Evolutionary conservation across 2,888 invertebrate genomes (phyloP).

Genomic region (Hypolimnas misippus): DNA sequence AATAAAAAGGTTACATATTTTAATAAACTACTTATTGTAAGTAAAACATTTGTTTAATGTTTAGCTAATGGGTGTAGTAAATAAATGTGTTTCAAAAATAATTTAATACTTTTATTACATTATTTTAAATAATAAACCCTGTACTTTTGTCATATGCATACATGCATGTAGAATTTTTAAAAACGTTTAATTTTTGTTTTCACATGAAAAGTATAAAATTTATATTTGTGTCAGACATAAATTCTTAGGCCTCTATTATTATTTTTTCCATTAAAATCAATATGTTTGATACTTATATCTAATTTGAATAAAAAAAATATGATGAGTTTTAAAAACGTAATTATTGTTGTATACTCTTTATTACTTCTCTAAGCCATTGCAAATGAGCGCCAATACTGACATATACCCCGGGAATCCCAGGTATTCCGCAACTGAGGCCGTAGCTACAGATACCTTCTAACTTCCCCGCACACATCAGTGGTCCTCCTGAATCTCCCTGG

Average conservation of each 20-base stretch:
- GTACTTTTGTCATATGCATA: too few relatives aligned
- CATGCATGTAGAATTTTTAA: too few relatives aligned
- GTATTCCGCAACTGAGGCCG: constrained; percentile 68
- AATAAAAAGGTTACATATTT: not conserved
- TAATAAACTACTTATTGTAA: too few relatives aligned
- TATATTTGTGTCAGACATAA: too few relatives aligned
- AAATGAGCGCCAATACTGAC: constrained; percentile 67
- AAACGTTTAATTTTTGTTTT: too few relatives aligned
- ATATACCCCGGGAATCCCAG: constrained; percentile 69
- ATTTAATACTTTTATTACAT: not conserved
- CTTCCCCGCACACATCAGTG: constrained; percentile 62
- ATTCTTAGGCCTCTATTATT: too few relatives aligned
- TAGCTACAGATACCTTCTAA: constrained; percentile 73
- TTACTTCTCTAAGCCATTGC: constrained; percentile 59
- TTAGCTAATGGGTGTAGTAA: constrained; percentile 21
- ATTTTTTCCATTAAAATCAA: too few relatives aligned
- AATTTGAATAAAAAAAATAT: too few relatives aligned
- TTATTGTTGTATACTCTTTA: constrained; percentile 9
- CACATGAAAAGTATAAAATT: too few relatives aligned
- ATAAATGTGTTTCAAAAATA: constrained; percentile 19
- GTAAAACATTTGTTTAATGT: constrained; percentile 1
- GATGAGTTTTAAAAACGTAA: too few relatives aligned
- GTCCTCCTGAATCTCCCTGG: constrained; percentile 79
- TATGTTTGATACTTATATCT: too few relatives aligned
- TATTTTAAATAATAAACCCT: not conserved